Evolutionary conservation across 2,888 invertebrate species (phyloP).

Genomic region (Allacma fusca): DNA sequence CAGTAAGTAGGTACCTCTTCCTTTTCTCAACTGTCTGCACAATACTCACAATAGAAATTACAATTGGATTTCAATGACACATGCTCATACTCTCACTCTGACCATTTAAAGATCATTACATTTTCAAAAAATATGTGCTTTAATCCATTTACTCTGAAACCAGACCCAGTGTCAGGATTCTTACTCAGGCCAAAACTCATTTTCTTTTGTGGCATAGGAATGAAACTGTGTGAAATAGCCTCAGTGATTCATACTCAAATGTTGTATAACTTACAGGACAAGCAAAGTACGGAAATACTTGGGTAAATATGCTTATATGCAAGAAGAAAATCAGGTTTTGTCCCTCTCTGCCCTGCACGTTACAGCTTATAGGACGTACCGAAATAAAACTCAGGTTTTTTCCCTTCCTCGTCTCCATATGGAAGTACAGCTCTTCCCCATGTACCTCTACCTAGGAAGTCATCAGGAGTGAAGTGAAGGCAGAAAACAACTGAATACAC

Average conservation of each 20-base stretch:
- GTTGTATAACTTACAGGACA: background rate
- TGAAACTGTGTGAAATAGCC: background rate
- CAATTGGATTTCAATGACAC: conserved; percentile 6
- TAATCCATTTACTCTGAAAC: conserved; percentile 10
- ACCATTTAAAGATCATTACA: conserved; percentile 12
- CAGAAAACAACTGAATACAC: too few relatives aligned
- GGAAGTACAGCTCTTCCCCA: too few relatives aligned
- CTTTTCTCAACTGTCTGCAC: background rate
- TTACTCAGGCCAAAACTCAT: background rate
- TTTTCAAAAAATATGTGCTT: background rate
- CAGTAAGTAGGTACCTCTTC: background rate
- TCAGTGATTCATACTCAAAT: background rate
- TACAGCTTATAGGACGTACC: too few relatives aligned
- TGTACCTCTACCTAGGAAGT: too few relatives aligned
- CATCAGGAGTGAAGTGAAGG: too few relatives aligned
- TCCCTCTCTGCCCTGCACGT: too few relatives aligned
- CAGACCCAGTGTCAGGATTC: background rate
- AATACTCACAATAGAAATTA: conserved; percentile 7
- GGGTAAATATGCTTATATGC: background rate
- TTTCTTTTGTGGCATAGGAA: background rate
- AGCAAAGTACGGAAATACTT: background rate
- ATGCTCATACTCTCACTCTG: conserved; percentile 16
- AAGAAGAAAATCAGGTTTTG: conserved; percentile 36
- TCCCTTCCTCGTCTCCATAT: conserved; percentile 25
- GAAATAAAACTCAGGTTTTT: too few relatives aligned